phyloP scores from a whole-genome alignment of 1,140 invertebrate species.

The Bombyx mandarina region DNA sequence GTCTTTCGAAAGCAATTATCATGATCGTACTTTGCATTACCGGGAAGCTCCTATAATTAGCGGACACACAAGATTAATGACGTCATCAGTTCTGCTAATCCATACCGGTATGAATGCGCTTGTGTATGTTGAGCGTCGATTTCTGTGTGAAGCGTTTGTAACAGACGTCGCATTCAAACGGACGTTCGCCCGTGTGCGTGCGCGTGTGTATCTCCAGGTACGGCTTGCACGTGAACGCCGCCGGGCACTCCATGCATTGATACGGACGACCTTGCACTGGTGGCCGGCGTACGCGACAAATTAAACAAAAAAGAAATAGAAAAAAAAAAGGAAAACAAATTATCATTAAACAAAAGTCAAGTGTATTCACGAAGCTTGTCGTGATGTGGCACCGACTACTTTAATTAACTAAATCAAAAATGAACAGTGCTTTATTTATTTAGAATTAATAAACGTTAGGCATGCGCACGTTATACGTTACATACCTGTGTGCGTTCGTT shows the following conservation, averaged over 20 bases:
- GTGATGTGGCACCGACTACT: conserved; percentile 62
- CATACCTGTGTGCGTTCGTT: conserved; percentile 64
- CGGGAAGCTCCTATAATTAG: too few species aligned
- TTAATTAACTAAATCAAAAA: conserved; percentile 13
- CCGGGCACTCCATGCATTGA: conserved; percentile 76
- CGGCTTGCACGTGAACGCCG: conserved; percentile 76
- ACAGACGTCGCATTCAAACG: conserved; percentile 80
- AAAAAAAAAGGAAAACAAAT: neutral
- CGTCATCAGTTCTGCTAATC: neutral
- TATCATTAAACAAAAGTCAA: conserved; percentile 3
- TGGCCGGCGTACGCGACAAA: conserved; percentile 21
- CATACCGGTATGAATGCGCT: conserved; percentile 81
- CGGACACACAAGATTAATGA: too few species aligned
- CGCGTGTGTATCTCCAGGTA: conserved; percentile 82
- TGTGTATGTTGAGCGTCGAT: conserved; percentile 84
- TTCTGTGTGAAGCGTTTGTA: conserved; percentile 80
- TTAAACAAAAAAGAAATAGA: conserved; percentile 9
- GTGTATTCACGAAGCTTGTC: conserved; percentile 17
- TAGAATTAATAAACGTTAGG: conserved; percentile 4
- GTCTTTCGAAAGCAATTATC: too few species aligned
- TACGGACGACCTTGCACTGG: conserved; percentile 72
- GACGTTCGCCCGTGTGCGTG: conserved; percentile 82
- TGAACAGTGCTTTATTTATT: conserved; percentile 1
- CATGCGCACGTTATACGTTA: conserved; percentile 8
- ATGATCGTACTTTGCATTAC: too few species aligned